A percentile compares a stretch with the other conserved stretches of the same genome.
These are phyloP conservation scores for Capreolus pygargus DNA, from an alignment of 2,113 vertebrate genomes.

Conservation along the genomic window DNA sequence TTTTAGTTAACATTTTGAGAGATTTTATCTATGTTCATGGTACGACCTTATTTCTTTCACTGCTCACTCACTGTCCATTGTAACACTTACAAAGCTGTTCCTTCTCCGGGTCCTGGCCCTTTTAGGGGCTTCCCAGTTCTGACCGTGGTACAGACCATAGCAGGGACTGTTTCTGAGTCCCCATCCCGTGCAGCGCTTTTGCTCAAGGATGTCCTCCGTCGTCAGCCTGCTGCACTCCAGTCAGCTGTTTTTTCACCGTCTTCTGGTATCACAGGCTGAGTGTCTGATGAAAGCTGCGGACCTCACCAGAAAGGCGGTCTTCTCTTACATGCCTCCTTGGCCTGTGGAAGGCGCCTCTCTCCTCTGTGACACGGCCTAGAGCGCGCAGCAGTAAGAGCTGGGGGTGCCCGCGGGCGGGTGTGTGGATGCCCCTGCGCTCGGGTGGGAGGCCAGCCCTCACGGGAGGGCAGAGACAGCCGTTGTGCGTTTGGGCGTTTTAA, in stretches of 20 bases:
- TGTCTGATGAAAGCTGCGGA: background rate
- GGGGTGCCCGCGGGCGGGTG: background rate
- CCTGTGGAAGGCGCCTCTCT: background rate
- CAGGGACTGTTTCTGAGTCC: no score
- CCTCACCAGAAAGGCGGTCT: background rate
- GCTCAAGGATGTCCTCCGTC: no score
- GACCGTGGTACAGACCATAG: no score
- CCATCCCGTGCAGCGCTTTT: background rate
- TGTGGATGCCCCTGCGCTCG: background rate
- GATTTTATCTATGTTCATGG: background rate
- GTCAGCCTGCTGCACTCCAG: background rate
- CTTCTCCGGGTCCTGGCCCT: background rate
- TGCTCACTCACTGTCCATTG: background rate
- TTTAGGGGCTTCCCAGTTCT: background rate
- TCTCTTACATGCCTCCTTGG: background rate
- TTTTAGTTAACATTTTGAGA: background rate
- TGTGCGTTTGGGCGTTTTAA: background rate
- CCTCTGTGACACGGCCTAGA: background rate
- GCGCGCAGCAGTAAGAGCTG: background rate
- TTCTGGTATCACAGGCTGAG: background rate
- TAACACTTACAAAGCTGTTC: background rate
- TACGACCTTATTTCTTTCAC: background rate
- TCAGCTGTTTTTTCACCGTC: background rate
- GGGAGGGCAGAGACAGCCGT: background rate
- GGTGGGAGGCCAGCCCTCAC: background rate